Evolutionary conservation across 1,140 invertebrate species (phyloP).

Genomic region (Prorops nasuta): DNA sequence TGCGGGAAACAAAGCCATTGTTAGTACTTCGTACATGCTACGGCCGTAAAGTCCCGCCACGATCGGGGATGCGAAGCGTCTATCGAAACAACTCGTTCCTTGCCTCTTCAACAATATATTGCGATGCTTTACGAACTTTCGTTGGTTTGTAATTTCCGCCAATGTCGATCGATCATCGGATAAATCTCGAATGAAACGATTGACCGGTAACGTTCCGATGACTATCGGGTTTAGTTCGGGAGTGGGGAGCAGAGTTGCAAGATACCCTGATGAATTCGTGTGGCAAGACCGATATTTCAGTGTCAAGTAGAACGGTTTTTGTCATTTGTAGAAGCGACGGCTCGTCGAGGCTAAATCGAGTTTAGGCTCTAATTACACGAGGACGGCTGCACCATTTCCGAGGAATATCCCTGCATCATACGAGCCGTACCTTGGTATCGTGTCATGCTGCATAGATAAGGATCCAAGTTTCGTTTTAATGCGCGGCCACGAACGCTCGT

Average conservation of each 20-base stretch:
- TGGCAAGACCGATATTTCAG: slow-evolving; percentile 49
- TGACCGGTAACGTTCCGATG: too few relatives aligned
- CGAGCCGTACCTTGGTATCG: slow-evolving; percentile 20
- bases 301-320: slow-evolving; percentile 35
- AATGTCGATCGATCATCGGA: too few relatives aligned
- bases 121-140: too few relatives aligned
- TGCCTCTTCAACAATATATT: slow-evolving; percentile 14
- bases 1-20: slow-evolving; percentile 50
- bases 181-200: too few relatives aligned
- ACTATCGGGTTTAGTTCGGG: too few relatives aligned
- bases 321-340: slow-evolving; percentile 42
- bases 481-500: slow-evolving; percentile 24
- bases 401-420: too few relatives aligned
- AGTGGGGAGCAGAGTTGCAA: too few relatives aligned
- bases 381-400: slow-evolving; percentile 16
- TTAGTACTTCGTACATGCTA: slow-evolving; percentile 39
- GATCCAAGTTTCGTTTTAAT: slow-evolving; percentile 34
- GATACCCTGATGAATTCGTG: slow-evolving; percentile 39
- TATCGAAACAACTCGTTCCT: slow-evolving; percentile 22
- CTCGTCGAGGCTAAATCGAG: slow-evolving; percentile 34
- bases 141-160: too few relatives aligned
- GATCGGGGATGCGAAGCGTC: slow-evolving; percentile 37
- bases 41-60: slow-evolving; percentile 11
- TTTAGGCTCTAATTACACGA: slow-evolving; percentile 40
- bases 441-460: slow-evolving; percentile 40